phyloP scores from a whole-genome alignment of 2,113 vertebrate genomes.

The Antechinus stuartii region DNA sequence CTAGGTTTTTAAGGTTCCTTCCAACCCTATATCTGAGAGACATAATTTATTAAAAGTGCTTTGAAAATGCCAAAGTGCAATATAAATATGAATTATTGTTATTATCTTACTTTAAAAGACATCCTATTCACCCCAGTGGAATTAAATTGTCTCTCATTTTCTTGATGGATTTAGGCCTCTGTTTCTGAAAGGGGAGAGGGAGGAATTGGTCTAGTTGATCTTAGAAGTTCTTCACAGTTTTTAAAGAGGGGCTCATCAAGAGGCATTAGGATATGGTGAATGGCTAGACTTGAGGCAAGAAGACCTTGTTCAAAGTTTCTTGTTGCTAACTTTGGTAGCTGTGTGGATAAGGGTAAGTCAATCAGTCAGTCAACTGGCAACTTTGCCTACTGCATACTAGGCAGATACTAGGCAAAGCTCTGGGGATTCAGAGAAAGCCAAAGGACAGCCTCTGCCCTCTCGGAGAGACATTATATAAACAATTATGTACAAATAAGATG shows the following conservation, averaged over 20 bases:
- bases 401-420: not conserved
- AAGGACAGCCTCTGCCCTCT: not conserved
- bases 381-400: not conserved
- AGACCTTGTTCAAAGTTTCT: not conserved
- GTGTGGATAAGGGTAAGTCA: not conserved
- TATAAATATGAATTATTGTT: not conserved
- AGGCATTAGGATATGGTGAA: not conserved
- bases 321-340: not conserved
- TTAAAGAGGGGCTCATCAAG: not conserved
- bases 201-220: rapidly evolving
- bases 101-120: rapidly evolving
- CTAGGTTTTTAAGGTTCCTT: not conserved
- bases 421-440: not conserved
- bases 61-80: not conserved
- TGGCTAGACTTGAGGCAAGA: not conserved
- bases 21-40: not conserved
- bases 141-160: not conserved
- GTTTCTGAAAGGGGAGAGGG: not conserved
- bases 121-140: rapidly evolving
- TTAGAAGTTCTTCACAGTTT: not conserved
- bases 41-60: not conserved
- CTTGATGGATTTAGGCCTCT: not conserved
- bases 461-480: not conserved
- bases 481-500: not conserved
- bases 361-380: not conserved